These are phyloP conservation scores for Poeciliopsis gracilis DNA, from an alignment of 2,797 vertebrate species.

Conservation along the genomic window DNA sequence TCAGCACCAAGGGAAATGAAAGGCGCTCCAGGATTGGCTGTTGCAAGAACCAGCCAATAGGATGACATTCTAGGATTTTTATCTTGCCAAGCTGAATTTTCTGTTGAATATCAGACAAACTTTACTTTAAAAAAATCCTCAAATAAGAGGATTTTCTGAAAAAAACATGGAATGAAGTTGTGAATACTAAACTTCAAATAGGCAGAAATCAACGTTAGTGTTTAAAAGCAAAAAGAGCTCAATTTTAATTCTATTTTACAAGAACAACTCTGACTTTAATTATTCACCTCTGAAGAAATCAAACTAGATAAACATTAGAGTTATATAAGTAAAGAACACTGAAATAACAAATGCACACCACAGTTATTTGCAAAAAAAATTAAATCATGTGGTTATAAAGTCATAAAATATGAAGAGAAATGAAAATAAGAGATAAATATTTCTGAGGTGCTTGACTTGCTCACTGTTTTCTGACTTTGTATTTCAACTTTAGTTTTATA, in stretches of 20 bases:
- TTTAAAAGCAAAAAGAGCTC: too few relatives aligned
- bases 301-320: too few relatives aligned
- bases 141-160: too few relatives aligned
- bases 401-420: neutral
- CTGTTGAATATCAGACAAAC: too few relatives aligned
- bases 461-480: slow-evolving; percentile 1
- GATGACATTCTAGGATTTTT: neutral
- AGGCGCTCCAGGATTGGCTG: too few relatives aligned
- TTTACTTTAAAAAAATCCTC: too few relatives aligned
- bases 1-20: too few relatives aligned
- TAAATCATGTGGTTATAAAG: neutral
- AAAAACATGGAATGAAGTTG: too few relatives aligned
- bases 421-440: neutral
- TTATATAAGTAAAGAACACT: neutral
- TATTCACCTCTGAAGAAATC: too few relatives aligned
- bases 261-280: too few relatives aligned
- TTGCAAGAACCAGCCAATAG: neutral
- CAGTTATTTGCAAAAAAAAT: neutral
- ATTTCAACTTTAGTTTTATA: neutral
- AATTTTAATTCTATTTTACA: too few relatives aligned
- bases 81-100: neutral
- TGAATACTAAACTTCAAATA: neutral
- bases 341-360: neutral
- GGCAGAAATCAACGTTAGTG: neutral
- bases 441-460: neutral